These are phyloP conservation scores for Acropora yongei DNA, from an alignment of 64 coral and sea anemone genomes.

Conservation along the genomic window DNA sequence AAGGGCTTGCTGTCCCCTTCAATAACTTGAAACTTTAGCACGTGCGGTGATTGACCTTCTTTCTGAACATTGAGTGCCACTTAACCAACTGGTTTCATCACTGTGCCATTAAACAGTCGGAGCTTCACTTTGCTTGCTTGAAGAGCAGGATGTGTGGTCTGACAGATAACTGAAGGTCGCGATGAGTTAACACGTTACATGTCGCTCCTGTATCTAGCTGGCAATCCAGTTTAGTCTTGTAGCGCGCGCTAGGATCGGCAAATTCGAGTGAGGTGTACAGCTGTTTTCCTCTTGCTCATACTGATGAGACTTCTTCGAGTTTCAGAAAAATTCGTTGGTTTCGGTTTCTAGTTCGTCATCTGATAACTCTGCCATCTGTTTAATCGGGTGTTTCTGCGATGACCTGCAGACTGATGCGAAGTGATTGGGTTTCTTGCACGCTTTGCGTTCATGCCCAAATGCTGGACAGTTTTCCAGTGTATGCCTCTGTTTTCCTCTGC, in stretches of 20 bases:
- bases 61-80: constrained; percentile 32
- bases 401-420: constrained; percentile 41
- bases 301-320: constrained; percentile 28
- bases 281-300: constrained; percentile 40
- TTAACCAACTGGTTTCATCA: constrained; percentile 59
- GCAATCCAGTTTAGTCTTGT: constrained; percentile 37
- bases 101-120: constrained; percentile 59
- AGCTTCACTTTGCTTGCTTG: constrained; percentile 43
- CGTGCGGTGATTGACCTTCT: constrained; percentile 19
- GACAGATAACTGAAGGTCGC: constrained; percentile 50
- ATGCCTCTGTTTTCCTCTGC: constrained; percentile 11
- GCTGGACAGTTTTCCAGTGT: constrained; percentile 25
- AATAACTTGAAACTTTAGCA: constrained; percentile 52
- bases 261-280: constrained; percentile 26
- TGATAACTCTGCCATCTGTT: neutral
- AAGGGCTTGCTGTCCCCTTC: constrained; percentile 55
- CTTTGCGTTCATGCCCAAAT: constrained; percentile 38
- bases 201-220: constrained; percentile 64
- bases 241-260: neutral
- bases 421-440: constrained; percentile 39
- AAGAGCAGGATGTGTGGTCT: constrained; percentile 27
- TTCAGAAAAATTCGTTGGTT: constrained; percentile 17
- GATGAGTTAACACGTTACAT: constrained; percentile 54
- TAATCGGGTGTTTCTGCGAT: neutral
- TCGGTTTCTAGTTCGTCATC: constrained; percentile 1